These are phyloP conservation scores for Phalera bucephala DNA, from an alignment of 2,888 invertebrate genomes.

Conservation along the genomic window DNA sequence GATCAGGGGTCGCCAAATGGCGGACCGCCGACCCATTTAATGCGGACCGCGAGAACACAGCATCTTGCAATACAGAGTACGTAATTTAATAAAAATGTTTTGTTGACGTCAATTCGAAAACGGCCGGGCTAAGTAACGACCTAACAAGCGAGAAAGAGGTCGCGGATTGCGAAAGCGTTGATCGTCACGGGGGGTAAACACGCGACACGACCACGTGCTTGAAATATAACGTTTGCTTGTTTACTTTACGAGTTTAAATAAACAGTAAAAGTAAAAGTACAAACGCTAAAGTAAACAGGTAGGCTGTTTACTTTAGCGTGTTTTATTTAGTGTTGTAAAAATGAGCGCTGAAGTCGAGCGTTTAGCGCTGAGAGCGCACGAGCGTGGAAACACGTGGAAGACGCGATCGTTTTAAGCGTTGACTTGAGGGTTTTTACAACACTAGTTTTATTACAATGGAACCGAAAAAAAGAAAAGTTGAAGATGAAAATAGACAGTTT, in stretches of 20 bases:
- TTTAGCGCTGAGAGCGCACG: too few species aligned
- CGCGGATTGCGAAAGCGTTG: neutral
- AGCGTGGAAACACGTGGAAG: too few species aligned
- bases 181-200: neutral
- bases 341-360: too few species aligned
- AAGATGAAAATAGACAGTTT: conserved; percentile 10
- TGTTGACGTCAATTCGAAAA: conserved; percentile 6
- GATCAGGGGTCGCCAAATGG: neutral
- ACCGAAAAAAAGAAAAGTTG: conserved; percentile 10
- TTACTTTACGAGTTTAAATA: too few species aligned
- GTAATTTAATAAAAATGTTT: neutral
- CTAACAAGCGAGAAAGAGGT: conserved; percentile 1
- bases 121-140: conserved; percentile 4
- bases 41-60: conserved; percentile 3
- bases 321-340: too few species aligned
- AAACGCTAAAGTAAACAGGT: too few species aligned
- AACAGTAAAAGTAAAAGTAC: too few species aligned
- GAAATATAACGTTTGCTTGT: conserved; percentile 4
- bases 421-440: too few species aligned
- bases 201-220: conserved; percentile 2
- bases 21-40: conserved; percentile 4
- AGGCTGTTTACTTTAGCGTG: too few species aligned
- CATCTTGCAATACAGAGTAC: neutral
- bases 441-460: conserved; percentile 5
- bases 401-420: too few species aligned